Conservation (phyloP, 2,797 vertebrate species). For the Yasuhikotakia modesta region DNA sequence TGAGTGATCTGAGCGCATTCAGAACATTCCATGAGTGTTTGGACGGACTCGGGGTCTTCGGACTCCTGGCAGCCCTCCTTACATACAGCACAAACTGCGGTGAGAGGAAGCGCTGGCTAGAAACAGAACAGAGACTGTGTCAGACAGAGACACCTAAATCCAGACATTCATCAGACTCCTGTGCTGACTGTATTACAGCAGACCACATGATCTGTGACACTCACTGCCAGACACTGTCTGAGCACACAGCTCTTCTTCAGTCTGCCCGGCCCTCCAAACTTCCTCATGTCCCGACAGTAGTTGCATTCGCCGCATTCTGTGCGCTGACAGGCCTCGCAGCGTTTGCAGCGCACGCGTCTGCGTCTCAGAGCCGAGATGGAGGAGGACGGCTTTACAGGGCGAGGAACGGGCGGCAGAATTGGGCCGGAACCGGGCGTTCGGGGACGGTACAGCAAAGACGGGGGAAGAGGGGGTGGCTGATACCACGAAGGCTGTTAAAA, state of each 20-base stretch:
- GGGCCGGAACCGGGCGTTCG: slow-evolving; percentile 62
- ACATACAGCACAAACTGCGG: slow-evolving; percentile 91
- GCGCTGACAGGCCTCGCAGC: slow-evolving; percentile 90
- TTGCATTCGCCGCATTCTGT: slow-evolving; percentile 92
- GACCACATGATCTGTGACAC: slow-evolving; percentile 57
- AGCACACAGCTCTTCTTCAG: slow-evolving; percentile 94
- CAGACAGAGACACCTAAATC: background rate
- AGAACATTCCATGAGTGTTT: slow-evolving; percentile 97
- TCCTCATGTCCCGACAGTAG: slow-evolving; percentile 96
- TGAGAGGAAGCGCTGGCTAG: slow-evolving; percentile 93
- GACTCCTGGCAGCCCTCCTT: slow-evolving; percentile 87
- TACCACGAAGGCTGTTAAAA: slow-evolving; percentile 84
- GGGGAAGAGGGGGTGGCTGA: slow-evolving; percentile 65
- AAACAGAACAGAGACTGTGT: slow-evolving; percentile 27
- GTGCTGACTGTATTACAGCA: too few species aligned
- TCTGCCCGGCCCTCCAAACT: slow-evolving; percentile 92
- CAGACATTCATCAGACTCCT: background rate
- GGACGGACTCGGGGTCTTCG: slow-evolving; percentile 80
- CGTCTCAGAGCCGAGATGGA: slow-evolving; percentile 77
- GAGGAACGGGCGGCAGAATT: slow-evolving; percentile 53
- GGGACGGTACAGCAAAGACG: slow-evolving; percentile 69
- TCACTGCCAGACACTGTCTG: slow-evolving; percentile 90
- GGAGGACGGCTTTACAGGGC: slow-evolving; percentile 63
- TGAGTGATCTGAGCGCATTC: slow-evolving; percentile 93
- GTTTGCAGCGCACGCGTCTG: slow-evolving; percentile 90